Conservation (phyloP, 2,888 invertebrate genomes). For the Coelopa pilipes region DNA sequence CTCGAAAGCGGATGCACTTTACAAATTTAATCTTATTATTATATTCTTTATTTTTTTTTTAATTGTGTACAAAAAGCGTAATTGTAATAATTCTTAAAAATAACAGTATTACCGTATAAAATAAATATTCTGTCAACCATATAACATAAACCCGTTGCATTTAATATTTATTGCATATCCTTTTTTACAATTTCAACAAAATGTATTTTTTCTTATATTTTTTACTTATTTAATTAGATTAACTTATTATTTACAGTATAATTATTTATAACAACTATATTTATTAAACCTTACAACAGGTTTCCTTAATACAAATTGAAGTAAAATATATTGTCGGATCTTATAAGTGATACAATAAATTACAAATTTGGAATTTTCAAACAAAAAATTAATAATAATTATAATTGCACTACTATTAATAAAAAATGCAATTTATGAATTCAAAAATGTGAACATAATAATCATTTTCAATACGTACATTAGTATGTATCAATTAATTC, state of each 20-base stretch:
- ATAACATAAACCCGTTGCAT: not conserved
- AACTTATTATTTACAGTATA: constrained; percentile 29
- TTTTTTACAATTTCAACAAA: not conserved
- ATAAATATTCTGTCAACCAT: not conserved
- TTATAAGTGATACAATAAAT: too few species aligned
- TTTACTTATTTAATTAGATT: constrained; percentile 23
- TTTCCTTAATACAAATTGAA: constrained; percentile 25
- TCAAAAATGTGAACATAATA: too few species aligned
- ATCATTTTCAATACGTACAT: not conserved
- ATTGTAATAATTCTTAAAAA: constrained; percentile 44
- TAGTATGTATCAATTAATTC: not conserved
- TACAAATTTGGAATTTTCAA: too few species aligned
- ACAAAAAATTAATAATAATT: too few species aligned
- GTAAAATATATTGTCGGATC: too few species aligned
- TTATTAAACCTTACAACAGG: constrained; percentile 51
- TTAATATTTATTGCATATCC: not conserved
- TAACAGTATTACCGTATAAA: not conserved
- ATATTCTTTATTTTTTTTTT: constrained; percentile 46
- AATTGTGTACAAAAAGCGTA: constrained; percentile 59
- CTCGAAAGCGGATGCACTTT: too few species aligned
- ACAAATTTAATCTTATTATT: too few species aligned
- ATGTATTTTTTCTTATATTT: not conserved
- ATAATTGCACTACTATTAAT: too few species aligned
- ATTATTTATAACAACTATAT: constrained; percentile 27
- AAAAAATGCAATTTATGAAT: too few species aligned